Evolutionary conservation across 2,888 invertebrate genomes (phyloP), one percentile per base, ranked within the genome.

Genomic region (Ectemnius continuus): DNA sequence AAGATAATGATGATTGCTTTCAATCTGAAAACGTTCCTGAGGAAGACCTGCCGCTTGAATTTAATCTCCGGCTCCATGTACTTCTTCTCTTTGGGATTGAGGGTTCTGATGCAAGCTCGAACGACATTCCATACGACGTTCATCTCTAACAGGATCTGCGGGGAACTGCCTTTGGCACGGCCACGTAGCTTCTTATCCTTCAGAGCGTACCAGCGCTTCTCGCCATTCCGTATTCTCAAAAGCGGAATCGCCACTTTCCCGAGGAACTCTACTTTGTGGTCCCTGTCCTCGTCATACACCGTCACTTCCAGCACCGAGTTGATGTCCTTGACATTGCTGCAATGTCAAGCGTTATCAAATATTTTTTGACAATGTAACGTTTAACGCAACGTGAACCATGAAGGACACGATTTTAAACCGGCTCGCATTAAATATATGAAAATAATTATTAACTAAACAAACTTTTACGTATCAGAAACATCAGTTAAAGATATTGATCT

Each of bases 241-340:
- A 99, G 91, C 0, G 99, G 99, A 83, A 99, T 94, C 2, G 95
- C 95, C 11, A 99, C 92, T 91, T 97, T 97, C 0, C 99, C 99
- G 14, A 99, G 92, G 90, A 99, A 99, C 91, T 99, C 99, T 13
- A 98, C 98, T 91, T 99, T 99, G 91, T 99, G 98, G 90, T 98
- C 98, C 75, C 98, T 94, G 91, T 99, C 99, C 91, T 99, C 99
- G 88, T 99, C 99, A 91, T 95, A 99, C 0, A 99, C 98, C 0
- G 99, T 99, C 65, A 99, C 93, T 88, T 99, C 99, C 80, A 99
- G 92, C 62, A 97, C 95, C 66, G 97, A 96, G 86, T 98, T 98
- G 80, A 99, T 97, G 89, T 99, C 99, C 89, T 98, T 97, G n/a
- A 97, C 94, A 91, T 97, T 97, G 89, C 96, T 96, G 91, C n/a